Conservation (phyloP, 2,113 vertebrate species). For the Epinephelus lanceolatus region DNA sequence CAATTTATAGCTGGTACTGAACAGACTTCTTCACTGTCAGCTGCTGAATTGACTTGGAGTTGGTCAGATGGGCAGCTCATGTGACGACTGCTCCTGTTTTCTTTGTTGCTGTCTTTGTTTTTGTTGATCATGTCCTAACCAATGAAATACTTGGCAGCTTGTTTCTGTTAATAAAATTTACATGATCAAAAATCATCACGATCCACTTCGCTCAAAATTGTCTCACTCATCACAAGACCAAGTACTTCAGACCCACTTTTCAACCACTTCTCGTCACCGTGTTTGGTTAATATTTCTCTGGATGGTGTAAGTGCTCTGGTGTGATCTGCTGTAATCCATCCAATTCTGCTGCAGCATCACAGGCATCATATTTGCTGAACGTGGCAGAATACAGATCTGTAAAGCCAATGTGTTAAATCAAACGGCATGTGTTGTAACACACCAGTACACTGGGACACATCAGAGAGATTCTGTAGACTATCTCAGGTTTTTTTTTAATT, state of each 20-base stretch:
- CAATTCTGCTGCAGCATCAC: conserved; percentile 35
- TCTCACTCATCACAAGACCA: conserved; percentile 37
- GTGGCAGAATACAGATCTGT: conserved; percentile 38
- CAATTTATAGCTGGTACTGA: conserved; percentile 42
- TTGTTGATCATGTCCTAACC: conserved; percentile 22
- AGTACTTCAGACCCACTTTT: conserved; percentile 44
- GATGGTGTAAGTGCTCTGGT: conserved; percentile 15
- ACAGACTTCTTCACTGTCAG: conserved; percentile 55
- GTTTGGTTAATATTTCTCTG: conserved; percentile 43
- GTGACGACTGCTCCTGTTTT: conserved; percentile 7
- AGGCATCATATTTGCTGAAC: conserved; percentile 35
- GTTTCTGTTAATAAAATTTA: conserved; percentile 50
- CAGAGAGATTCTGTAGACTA: background rate
- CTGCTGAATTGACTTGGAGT: conserved; percentile 50
- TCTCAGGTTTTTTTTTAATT: background rate
- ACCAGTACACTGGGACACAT: background rate
- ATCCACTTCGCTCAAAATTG: conserved; percentile 31
- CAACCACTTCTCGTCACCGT: conserved; percentile 5
- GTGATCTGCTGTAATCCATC: conserved; percentile 55
- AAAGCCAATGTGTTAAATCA: conserved; percentile 21
- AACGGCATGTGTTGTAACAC: background rate
- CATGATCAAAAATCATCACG: conserved; percentile 43
- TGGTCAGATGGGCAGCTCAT: conserved; percentile 34
- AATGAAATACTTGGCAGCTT: conserved; percentile 38
- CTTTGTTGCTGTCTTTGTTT: background rate